Conservation (phyloP, 2,797 vertebrate species). For the Serranus cabrilla region DNA sequence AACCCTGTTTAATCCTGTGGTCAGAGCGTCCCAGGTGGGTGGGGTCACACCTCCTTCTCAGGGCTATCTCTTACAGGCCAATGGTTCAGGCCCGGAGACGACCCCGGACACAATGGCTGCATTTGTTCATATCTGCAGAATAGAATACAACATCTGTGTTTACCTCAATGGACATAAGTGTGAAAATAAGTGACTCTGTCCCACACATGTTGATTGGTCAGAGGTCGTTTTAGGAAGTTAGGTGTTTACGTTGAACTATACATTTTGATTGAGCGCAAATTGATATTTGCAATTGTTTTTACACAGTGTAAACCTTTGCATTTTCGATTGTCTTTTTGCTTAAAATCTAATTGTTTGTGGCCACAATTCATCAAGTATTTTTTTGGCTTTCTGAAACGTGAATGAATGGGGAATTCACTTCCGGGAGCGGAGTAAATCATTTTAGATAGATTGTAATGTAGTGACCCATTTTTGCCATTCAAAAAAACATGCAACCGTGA, state of each 20-base stretch:
- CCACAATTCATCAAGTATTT: no score
- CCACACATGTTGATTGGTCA: background rate
- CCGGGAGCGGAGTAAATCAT: no score
- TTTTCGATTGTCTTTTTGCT: no score
- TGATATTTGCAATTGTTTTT: no score
- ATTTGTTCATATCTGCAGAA: slow-evolving; percentile 59
- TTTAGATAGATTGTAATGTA: no score
- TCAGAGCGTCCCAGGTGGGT: slow-evolving; percentile 63
- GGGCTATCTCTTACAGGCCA: slow-evolving; percentile 80
- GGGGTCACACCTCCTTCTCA: slow-evolving; percentile 78
- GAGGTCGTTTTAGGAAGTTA: background rate
- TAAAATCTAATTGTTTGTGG: no score
- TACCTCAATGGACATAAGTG: background rate
- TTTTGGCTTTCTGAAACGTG: no score
- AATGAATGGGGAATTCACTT: no score
- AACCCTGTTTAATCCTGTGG: slow-evolving; percentile 68
- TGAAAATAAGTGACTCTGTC: background rate
- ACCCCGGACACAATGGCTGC: slow-evolving; percentile 56
- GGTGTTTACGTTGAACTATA: background rate
- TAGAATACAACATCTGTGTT: slow-evolving; percentile 2
- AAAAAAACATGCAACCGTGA: no score
- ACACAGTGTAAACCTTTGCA: no score
- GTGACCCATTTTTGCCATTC: no score
- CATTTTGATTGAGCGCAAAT: no score
- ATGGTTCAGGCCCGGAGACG: slow-evolving; percentile 46